phyloP scores from a whole-genome alignment of 1,140 invertebrate genomes.

The Drosophila cardini region DNA sequence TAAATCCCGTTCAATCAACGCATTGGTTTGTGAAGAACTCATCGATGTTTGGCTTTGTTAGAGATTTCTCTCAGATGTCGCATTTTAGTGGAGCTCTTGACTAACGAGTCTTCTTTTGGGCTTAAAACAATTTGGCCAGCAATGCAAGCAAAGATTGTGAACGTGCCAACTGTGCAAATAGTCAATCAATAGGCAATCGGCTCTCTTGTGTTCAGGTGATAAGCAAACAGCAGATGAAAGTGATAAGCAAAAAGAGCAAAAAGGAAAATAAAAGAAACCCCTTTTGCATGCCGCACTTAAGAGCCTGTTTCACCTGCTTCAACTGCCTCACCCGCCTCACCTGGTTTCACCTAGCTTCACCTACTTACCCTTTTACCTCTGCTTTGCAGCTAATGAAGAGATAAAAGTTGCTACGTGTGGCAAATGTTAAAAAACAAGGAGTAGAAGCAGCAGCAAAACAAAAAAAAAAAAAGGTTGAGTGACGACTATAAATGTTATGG shows the following conservation, averaged over 20 bases:
- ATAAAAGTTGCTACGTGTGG: slow-evolving; percentile 79
- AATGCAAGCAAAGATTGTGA: slow-evolving; percentile 44
- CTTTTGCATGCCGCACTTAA: slow-evolving; percentile 18
- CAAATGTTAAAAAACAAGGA: slow-evolving; percentile 52
- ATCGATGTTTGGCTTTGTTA: slow-evolving; percentile 1
- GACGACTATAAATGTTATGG: slow-evolving; percentile 56
- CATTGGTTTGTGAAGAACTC: slow-evolving; percentile 1
- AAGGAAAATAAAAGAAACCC: background rate
- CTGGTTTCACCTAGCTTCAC: slow-evolving; percentile 16
- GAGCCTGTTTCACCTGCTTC: slow-evolving; percentile 2
- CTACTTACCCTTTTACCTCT: background rate
- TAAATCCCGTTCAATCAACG: slow-evolving; percentile 12
- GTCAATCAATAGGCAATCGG: slow-evolving; percentile 50
- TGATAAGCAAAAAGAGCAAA: slow-evolving; percentile 33
- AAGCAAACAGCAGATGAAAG: slow-evolving; percentile 57
- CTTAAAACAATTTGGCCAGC: slow-evolving; percentile 44
- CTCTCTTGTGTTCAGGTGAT: slow-evolving; percentile 60
- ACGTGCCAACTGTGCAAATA: slow-evolving; percentile 70
- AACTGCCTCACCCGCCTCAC: slow-evolving; percentile 12
- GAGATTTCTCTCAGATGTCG: background rate
- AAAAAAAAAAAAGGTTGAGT: slow-evolving; percentile 14
- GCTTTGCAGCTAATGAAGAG: slow-evolving; percentile 71
- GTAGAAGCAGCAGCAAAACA: background rate
- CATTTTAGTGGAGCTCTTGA: background rate
- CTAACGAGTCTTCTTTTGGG: background rate